Evolutionary conservation across 1,140 invertebrate species (phyloP).

Genomic region (Aphelinus certus): DNA sequence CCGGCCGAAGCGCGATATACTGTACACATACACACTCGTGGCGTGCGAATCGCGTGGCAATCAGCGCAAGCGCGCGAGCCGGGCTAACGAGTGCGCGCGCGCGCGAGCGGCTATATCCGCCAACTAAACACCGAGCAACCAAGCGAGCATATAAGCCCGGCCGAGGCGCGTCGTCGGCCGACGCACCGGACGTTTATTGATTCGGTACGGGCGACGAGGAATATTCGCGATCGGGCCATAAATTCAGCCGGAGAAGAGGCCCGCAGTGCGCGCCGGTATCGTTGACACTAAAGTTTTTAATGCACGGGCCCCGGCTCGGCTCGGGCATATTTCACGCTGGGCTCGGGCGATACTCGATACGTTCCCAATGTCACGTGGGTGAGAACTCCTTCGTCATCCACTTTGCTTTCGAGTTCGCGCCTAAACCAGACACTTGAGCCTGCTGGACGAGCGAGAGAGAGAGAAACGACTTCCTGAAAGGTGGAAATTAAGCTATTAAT

Average conservation of each 20-base stretch:
- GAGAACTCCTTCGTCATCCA: slow-evolving; percentile 44
- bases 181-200: slow-evolving; percentile 17
- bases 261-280: background rate
- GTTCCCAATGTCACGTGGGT: slow-evolving; percentile 41
- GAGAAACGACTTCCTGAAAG: slow-evolving; percentile 53
- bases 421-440: slow-evolving; percentile 4
- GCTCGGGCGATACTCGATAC: slow-evolving; percentile 16
- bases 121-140: background rate
- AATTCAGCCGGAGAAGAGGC: slow-evolving; percentile 10
- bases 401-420: slow-evolving; percentile 45
- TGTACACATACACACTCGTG: no score
- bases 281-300: slow-evolving; percentile 32
- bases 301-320: background rate
- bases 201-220: background rate
- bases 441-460: background rate
- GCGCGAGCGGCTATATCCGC: background rate
- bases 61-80: background rate
- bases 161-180: background rate
- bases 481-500: slow-evolving; percentile 63
- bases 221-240: slow-evolving; percentile 25
- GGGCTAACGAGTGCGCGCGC: background rate
- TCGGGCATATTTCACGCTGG: slow-evolving; percentile 8
- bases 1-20: background rate
- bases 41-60: slow-evolving; percentile 1
- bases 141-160: no score